Conservation (phyloP, 2,797 vertebrate genomes). For the Melanotaenia boesemani region DNA sequence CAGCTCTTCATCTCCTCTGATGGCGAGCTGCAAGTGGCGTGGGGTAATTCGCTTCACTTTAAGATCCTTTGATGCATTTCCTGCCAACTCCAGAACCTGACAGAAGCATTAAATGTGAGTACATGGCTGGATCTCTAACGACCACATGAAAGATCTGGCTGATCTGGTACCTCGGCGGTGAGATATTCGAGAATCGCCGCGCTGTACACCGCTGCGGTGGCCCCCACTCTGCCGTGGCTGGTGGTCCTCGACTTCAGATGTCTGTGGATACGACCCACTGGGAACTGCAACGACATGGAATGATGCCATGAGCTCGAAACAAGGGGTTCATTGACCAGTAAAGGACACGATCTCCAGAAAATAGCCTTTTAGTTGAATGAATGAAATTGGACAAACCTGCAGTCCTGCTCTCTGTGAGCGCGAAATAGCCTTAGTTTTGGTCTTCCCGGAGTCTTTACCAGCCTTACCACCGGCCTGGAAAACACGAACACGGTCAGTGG, state of each 20-base stretch:
- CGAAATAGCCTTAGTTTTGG: constrained; percentile 96
- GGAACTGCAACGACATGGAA: constrained; percentile 71
- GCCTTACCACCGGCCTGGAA: constrained; percentile 94
- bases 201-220: constrained; percentile 87
- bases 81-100: constrained; percentile 86
- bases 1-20: constrained; percentile 86
- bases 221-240: constrained; percentile 86
- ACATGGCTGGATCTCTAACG: not conserved
- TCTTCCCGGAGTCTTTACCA: constrained; percentile 96
- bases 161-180: constrained; percentile 89
- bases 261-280: constrained; percentile 87
- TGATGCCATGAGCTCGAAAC: no score
- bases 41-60: constrained; percentile 88
- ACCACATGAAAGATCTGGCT: no score
- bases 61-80: constrained; percentile 87
- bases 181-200: constrained; percentile 90
- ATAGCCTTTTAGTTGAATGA: not conserved
- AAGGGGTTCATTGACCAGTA: no score
- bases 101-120: accelerated
- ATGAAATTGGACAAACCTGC: constrained; percentile 82
- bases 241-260: constrained; percentile 87
- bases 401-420: constrained; percentile 96
- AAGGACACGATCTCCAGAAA: no score
- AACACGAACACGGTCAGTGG: not conserved
- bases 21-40: constrained; percentile 87